Conservation (phyloP, 1,140 invertebrate species). For the Lucilia sericata region DNA sequence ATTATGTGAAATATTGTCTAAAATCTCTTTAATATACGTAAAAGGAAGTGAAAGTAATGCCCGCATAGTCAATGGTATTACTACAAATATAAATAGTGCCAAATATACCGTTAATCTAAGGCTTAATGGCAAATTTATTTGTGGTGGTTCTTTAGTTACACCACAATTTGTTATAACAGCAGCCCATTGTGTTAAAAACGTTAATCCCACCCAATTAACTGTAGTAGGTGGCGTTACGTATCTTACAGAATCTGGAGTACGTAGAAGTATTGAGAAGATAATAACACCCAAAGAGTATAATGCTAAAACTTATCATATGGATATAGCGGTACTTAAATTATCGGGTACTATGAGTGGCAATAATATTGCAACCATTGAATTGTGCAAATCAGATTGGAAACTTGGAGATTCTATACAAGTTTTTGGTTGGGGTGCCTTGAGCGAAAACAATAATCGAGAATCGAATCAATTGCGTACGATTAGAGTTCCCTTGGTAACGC, state of each 20-base stretch:
- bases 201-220: constrained; percentile 41
- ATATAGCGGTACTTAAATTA: constrained; percentile 55
- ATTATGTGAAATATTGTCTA: not conserved
- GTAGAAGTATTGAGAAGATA: constrained; percentile 45
- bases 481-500: constrained; percentile 48
- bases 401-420: constrained; percentile 52
- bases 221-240: constrained; percentile 53
- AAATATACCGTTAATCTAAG: constrained; percentile 55
- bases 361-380: constrained; percentile 50
- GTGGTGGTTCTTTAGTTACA: constrained; percentile 54
- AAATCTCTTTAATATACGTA: not conserved
- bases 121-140: constrained; percentile 49
- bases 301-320: constrained; percentile 49
- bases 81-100: constrained; percentile 50
- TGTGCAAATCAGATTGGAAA: constrained; percentile 51
- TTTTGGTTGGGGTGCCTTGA: constrained; percentile 55
- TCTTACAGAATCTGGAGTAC: constrained; percentile 52
- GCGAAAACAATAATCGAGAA: constrained; percentile 37
- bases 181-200: constrained; percentile 53
- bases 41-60: not conserved
- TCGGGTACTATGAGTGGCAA: constrained; percentile 49
- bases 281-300: constrained; percentile 50
- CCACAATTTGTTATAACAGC: constrained; percentile 54
- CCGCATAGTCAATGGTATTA: constrained; percentile 53
- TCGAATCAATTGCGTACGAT: constrained; percentile 61